Evolutionary conservation across 2,888 invertebrate species (phyloP).

Genomic region (Andrena trimmerana): DNA sequence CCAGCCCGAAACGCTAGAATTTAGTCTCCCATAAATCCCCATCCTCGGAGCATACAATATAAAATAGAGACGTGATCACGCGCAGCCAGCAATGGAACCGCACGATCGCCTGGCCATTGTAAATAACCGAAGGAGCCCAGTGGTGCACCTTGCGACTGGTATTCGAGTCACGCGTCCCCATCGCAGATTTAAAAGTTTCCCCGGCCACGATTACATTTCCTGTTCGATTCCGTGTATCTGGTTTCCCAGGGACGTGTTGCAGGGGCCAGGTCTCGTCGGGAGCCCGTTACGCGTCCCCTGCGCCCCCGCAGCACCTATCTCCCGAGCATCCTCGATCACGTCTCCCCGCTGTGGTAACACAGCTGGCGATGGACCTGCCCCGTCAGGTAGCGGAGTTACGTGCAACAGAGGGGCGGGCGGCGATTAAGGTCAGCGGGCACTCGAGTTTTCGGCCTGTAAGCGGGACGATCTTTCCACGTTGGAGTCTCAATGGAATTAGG

Average conservation of each 20-base stretch:
- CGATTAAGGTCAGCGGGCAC: slow-evolving; percentile 63
- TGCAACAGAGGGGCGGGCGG: slow-evolving; percentile 40
- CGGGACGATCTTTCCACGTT: slow-evolving; percentile 39
- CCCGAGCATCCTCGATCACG: slow-evolving; percentile 25
- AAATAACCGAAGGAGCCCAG: slow-evolving; percentile 23
- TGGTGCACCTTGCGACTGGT: not conserved
- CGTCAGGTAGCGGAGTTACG: not conserved
- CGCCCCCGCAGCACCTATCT: not conserved
- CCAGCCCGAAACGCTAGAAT: not conserved
- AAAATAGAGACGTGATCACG: slow-evolving; percentile 40
- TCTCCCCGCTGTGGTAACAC: slow-evolving; percentile 14
- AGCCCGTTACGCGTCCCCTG: slow-evolving; percentile 2
- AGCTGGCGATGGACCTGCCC: slow-evolving; percentile 36
- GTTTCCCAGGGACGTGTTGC: not conserved
- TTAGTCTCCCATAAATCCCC: slow-evolving; percentile 12
- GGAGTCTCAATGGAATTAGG: slow-evolving; percentile 63
- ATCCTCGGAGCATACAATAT: slow-evolving; percentile 10
- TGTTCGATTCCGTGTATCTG: slow-evolving; percentile 40
- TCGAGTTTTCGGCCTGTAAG: slow-evolving; percentile 43
- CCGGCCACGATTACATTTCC: slow-evolving; percentile 45
- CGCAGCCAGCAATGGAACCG: not conserved
- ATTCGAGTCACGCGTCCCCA: slow-evolving; percentile 52
- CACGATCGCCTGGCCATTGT: slow-evolving; percentile 10
- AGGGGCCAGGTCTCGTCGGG: not conserved
- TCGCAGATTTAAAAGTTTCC: slow-evolving; percentile 57